Evolutionary conservation across 2,888 invertebrate species (phyloP).

Genomic region (Sminthurides aquaticus): DNA sequence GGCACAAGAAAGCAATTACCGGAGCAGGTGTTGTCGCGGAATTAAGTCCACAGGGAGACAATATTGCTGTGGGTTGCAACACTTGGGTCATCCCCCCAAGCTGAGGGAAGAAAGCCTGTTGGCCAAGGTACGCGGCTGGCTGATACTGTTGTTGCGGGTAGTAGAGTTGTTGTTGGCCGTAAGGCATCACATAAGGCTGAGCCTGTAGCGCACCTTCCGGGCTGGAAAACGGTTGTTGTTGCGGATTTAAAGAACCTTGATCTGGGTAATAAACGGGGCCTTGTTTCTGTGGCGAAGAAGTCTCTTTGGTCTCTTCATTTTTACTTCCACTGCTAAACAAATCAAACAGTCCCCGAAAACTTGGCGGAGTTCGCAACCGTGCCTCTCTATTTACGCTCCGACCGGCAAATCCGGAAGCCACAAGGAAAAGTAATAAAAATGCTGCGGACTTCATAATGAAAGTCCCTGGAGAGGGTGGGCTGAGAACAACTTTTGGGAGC

Average conservation of each 20-base stretch:
- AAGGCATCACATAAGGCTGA: no score
- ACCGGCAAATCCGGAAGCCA: neutral
- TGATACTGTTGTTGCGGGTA: neutral
- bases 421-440: neutral
- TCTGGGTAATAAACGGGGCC: no score
- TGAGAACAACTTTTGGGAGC: neutral
- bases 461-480: no score
- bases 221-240: neutral
- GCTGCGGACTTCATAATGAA: neutral
- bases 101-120: neutral
- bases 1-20: constrained; percentile 13
- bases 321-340: neutral
- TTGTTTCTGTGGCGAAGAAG: no score
- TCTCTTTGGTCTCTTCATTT: neutral
- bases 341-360: neutral
- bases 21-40: constrained; percentile 17
- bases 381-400: neutral
- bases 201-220: no score
- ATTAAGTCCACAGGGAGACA: constrained; percentile 6
- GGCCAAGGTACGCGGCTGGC: no score
- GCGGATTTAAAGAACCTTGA: neutral
- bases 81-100: neutral
- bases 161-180: neutral
- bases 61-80: neutral
- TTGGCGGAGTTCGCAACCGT: neutral